Conservation (phyloP, 1,140 invertebrate genomes). For the Cephus cinctus region DNA sequence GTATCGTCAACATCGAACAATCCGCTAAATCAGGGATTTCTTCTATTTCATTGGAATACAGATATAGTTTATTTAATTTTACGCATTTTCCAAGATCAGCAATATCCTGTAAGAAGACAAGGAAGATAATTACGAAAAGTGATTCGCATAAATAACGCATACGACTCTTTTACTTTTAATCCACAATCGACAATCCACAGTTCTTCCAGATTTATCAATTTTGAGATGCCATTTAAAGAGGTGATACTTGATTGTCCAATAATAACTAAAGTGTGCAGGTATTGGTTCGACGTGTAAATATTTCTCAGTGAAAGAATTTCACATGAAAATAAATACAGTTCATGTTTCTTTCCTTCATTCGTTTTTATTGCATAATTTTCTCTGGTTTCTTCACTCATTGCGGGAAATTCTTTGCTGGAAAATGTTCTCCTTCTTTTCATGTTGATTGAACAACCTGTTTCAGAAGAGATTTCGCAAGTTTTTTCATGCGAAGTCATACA, state of each 20-base stretch:
- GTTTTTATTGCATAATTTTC: too few species aligned
- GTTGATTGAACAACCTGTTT: too few species aligned
- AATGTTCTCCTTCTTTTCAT: too few species aligned
- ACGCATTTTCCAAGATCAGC: constrained; percentile 11
- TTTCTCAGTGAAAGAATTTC: background rate
- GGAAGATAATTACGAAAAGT: background rate
- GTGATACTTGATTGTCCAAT: constrained; percentile 21
- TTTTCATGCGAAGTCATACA: too few species aligned
- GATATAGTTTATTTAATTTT: constrained; percentile 21
- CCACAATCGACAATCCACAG: constrained; percentile 29
- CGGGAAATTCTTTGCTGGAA: too few species aligned
- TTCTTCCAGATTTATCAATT: constrained; percentile 23
- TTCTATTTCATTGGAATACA: constrained; percentile 25
- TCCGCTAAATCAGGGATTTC: constrained; percentile 18
- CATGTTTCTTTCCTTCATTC: constrained; percentile 1
- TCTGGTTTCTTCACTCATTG: too few species aligned
- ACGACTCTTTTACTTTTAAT: constrained; percentile 19
- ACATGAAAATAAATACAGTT: background rate
- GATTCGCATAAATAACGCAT: background rate
- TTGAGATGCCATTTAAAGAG: constrained; percentile 15
- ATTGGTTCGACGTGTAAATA: background rate
- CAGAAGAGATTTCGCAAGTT: too few species aligned
- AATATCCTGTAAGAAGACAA: constrained; percentile 13
- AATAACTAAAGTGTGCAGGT: constrained; percentile 19
- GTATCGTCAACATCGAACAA: constrained; percentile 6